Base-by-base conservation (phyloP, 2,888 invertebrate genomes). In the Drosophila colorata region DNA sequence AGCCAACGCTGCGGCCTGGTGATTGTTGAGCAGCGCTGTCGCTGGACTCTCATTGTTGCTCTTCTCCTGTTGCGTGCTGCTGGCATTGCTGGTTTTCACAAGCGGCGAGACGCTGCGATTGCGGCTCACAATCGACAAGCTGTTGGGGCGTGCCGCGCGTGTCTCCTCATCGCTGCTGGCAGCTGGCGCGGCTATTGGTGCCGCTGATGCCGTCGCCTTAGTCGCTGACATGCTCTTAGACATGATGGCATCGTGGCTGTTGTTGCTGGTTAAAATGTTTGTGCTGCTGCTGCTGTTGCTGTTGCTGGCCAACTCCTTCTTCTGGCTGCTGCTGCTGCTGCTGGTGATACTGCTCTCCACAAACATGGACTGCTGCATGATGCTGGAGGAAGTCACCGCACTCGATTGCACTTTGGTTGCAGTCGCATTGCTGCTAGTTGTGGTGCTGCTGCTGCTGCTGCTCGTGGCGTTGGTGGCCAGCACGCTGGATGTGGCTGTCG, bases 21-120 rank as follows among this genome's bases (percentile, higher is more conserved):
- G 78, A 60, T 79, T 80, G 51, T 61, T 83, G 33, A 68, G 59
- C 35, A 70, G 37, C 16, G 51, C 44, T 51, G 65, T 23, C 44
- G 66, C 46, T 44, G 77, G 23, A 38, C 78, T 49, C 41, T 77
- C 67, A 23, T 65, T 76, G 46, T 61, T 59, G 41, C 31, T 68
- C 60, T 71, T 79, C 73, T 61, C 82, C 55, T n/a, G 44, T 35
- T 51, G 51, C 16, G 38, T 51, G 11, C 52, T 53, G 14, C 31
- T 48, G 25, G 48, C 47, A 18, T 28, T 38, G 44, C 20, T 18
- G 31, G n/a, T 33, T 40, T 78, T 79, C n/a, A 82, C 81, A 60
- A 90, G 77, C 52, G 92, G 92, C 25, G 92, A 91, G 18, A 90
- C 80, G 73, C 91, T 92, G 43, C 90, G 90, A 78, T 91, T 91